phyloP scores from a whole-genome alignment of 1,140 invertebrate genomes.

The Calliopsis andreniformis region DNA sequence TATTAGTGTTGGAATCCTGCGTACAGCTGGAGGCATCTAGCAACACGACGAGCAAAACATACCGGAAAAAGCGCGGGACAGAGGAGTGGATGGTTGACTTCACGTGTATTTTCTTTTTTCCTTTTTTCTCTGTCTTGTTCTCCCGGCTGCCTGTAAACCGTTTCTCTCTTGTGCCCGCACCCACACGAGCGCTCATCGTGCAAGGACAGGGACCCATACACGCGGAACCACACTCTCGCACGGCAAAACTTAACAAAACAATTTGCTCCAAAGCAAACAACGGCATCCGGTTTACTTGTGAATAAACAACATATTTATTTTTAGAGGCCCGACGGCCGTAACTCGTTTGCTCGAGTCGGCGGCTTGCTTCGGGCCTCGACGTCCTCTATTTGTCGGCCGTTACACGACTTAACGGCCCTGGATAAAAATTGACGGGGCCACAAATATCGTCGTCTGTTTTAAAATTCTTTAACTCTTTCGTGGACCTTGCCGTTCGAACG shows the following conservation, averaged over 20 bases:
- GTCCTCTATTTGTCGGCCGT: conserved; percentile 57
- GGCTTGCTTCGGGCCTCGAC: conserved; percentile 36
- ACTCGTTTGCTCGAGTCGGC: conserved; percentile 65
- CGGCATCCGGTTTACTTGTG: conserved; percentile 82
- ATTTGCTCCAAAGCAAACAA: conserved; percentile 82
- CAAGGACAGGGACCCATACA: conserved; percentile 32
- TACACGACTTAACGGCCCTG: conserved; percentile 56
- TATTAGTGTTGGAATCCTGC: conserved; percentile 56
- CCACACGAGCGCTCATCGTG: background rate
- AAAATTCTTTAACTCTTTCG: conserved; percentile 29
- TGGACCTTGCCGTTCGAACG: background rate
- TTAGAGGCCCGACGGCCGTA: conserved; percentile 77
- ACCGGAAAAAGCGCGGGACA: conserved; percentile 59
- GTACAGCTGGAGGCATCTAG: conserved; percentile 58
- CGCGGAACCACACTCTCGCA: conserved; percentile 53
- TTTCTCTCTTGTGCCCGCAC: conserved; percentile 20
- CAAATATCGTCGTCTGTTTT: conserved; percentile 23
- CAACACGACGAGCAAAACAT: conserved; percentile 55
- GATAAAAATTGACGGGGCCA: conserved; percentile 55
- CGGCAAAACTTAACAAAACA: conserved; percentile 82
- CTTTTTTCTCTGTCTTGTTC: conserved; percentile 45
- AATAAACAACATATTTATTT: conserved; percentile 83
- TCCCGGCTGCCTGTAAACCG: conserved; percentile 46
- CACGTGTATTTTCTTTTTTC: conserved; percentile 67
- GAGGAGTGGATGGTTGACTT: conserved; percentile 56